Evolutionary conservation across 2,113 vertebrate species (phyloP).

Genomic region (Hoplias malabaricus): DNA sequence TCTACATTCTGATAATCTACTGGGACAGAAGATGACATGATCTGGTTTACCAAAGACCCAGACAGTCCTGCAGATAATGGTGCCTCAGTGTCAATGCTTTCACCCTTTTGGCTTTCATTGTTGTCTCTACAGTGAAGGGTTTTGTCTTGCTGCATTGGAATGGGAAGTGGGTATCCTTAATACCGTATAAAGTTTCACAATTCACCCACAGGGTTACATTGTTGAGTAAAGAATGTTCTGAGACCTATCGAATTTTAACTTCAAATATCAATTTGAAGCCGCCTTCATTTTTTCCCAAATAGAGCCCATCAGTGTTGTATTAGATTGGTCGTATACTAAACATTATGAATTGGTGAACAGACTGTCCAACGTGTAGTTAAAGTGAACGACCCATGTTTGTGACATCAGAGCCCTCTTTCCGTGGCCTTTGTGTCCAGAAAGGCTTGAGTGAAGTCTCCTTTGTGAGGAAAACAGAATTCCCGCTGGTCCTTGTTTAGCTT

Average conservation of each 20-base stretch:
- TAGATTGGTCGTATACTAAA: not conserved
- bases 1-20: constrained; percentile 3
- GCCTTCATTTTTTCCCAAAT: not conserved
- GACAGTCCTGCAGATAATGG: constrained; percentile 7
- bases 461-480: constrained; percentile 24
- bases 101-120: constrained; percentile 16
- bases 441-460: constrained; percentile 37
- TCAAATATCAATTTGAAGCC: too few species aligned
- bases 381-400: constrained; percentile 11
- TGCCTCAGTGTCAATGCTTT: constrained; percentile 12
- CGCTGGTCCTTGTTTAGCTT: constrained; percentile 33
- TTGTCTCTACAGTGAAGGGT: not conserved
- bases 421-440: constrained; percentile 5
- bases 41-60: constrained; percentile 6
- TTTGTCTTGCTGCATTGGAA: constrained; percentile 4
- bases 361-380: not conserved
- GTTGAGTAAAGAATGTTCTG: constrained; percentile 20
- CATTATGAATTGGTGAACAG: constrained; percentile 9
- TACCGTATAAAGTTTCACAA: constrained; percentile 12
- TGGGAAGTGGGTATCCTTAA: constrained; percentile 19
- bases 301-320: not conserved
- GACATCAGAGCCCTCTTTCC: constrained; percentile 14
- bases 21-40: not conserved
- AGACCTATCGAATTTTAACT: too few species aligned
- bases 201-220: not conserved